Percentiles rank a stretch among this genome's conserved stretches.
phyloP scores from a whole-genome alignment of 2,113 vertebrate genomes.

The Hystrix cristata region DNA sequence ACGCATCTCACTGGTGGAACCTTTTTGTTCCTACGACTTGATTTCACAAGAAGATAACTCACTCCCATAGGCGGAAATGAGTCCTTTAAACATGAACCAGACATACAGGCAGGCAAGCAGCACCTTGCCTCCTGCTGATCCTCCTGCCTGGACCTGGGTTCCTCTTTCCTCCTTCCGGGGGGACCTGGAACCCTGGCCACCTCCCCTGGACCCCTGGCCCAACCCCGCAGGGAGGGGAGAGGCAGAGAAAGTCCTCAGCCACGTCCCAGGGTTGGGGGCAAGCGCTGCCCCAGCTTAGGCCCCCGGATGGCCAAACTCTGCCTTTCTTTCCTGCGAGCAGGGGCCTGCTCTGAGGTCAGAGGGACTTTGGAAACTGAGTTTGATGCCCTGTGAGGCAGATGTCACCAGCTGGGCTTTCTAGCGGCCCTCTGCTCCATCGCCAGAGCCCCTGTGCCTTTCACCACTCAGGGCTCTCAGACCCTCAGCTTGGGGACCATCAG shows the following conservation, averaged over 20 bases:
- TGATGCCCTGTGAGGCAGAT: background rate
- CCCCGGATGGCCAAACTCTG: background rate
- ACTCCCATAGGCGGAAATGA: constrained; percentile 71
- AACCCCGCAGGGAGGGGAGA: background rate
- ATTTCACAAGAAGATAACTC: constrained; percentile 83
- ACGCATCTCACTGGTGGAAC: constrained; percentile 62
- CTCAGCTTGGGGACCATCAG: background rate
- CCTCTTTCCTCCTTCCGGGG: background rate
- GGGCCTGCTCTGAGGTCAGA: background rate
- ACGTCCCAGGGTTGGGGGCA: background rate
- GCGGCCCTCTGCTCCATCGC: background rate
- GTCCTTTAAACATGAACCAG: constrained; percentile 77
- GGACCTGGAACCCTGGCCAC: background rate
- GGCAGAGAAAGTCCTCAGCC: constrained; percentile 11
- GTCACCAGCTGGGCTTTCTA: background rate
- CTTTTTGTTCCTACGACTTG: constrained; percentile 71
- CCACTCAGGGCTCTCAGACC: background rate
- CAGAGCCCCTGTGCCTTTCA: background rate
- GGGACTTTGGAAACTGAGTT: background rate
- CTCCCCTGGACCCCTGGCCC: background rate
- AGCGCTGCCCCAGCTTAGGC: background rate
- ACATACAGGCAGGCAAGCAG: background rate
- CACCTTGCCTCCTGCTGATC: background rate
- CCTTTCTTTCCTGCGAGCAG: background rate
- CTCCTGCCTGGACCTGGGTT: background rate